These are phyloP conservation scores for Ivindomyrus marchei DNA, from an alignment of 2,113 vertebrate genomes.

Conservation along the genomic window DNA sequence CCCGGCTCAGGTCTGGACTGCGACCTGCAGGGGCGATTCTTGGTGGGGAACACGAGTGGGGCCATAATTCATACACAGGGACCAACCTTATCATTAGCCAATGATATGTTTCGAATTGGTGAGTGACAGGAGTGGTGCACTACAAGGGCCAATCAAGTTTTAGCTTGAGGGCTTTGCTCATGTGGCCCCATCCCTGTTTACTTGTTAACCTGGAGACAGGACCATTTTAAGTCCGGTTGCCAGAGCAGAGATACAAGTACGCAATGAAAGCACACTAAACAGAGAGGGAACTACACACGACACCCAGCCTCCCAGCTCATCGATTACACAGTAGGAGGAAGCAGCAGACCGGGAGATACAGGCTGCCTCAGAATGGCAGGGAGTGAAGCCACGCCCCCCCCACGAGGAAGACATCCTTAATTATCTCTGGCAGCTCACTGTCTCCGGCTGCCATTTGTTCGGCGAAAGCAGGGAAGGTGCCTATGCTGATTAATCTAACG, in stretches of 20 bases:
- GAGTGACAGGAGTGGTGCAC: neutral
- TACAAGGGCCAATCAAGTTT: neutral
- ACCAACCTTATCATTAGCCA: neutral
- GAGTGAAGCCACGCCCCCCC: neutral
- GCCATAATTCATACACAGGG: neutral
- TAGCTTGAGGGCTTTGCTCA: neutral
- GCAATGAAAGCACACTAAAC: neutral
- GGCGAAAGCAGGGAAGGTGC: neutral
- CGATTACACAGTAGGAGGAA: neutral
- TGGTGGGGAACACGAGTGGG: neutral
- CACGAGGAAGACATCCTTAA: neutral
- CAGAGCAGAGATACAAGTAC: neutral
- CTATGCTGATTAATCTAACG: conserved; percentile 3
- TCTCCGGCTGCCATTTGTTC: neutral
- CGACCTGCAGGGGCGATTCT: neutral
- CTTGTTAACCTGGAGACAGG: neutral
- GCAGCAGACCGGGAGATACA: neutral
- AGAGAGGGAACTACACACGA: neutral
- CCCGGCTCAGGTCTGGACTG: neutral
- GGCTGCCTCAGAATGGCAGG: neutral
- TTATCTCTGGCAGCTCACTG: neutral
- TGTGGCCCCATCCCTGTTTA: neutral
- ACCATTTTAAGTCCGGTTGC: neutral
- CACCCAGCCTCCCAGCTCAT: neutral
- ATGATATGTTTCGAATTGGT: neutral